phyloP scores from a whole-genome alignment of 2,797 vertebrate genomes.

The Acomys russatus region DNA sequence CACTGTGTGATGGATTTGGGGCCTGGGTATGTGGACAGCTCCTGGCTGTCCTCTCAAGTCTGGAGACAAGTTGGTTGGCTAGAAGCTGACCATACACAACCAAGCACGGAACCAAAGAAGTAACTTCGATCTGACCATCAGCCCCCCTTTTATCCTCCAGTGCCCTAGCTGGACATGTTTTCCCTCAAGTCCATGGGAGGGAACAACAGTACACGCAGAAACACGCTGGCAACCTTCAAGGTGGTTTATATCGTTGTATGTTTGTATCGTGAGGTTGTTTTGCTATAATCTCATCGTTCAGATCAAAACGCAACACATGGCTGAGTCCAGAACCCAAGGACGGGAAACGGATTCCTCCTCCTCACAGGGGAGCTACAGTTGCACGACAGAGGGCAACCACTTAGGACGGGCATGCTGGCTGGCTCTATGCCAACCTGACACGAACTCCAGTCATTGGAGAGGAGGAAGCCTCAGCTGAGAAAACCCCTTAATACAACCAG shows the following conservation, averaged over 20 bases:
- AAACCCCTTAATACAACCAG: too few species aligned
- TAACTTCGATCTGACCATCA: neutral
- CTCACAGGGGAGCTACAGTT: neutral
- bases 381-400: neutral
- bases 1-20: neutral
- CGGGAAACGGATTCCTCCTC: neutral
- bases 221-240: neutral
- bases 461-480: neutral
- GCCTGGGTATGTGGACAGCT: neutral
- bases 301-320: slow-evolving; percentile 34
- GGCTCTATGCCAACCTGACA: too few species aligned
- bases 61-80: neutral
- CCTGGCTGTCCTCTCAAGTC: neutral
- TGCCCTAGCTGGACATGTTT: neutral
- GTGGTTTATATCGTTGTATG: neutral
- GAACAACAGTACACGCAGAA: neutral
- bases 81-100: neutral
- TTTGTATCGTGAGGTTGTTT: neutral
- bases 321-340: slow-evolving; percentile 15
- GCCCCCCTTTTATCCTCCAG: neutral
- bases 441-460: neutral
- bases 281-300: slow-evolving; percentile 5
- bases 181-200: neutral
- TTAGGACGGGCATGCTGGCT: neutral
- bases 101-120: neutral